Base-by-base conservation (phyloP, 2,113 vertebrate genomes). In the Oplegnathus fasciatus region DNA sequence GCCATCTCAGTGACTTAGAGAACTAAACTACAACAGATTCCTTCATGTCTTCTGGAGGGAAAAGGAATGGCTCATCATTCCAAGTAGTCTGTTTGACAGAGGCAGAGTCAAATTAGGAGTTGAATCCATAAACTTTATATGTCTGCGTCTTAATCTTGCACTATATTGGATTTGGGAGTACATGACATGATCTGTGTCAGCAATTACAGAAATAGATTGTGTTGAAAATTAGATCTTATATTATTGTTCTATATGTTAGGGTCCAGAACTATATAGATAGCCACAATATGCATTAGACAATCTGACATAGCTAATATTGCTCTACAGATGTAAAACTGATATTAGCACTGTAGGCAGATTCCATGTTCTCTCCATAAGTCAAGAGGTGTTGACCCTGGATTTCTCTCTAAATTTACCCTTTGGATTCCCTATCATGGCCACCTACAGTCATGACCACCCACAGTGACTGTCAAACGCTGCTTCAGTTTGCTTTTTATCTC, bases 371-470 rank as follows among this genome's bases (percentile, higher is more conserved):
- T 3, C 17, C 48, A 26, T 30, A 46, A 76, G 57, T 74, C 82
- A 71, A 83, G 46, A 83, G 76, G 73, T 61, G 61, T 24, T 71
- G 67, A 89, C 84, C 78, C 28, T 32, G 61, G 58, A 79, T 85
- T 60, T 86, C n/a, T 71, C n/a, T 86, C 84, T 90, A 84, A 87
- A 89, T 87, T 88, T 90, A 83, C 58, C 77, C 78, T 18, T 48
- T 72, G 65, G 52, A 69, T 77, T 88, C 68, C 62, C n/a, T 6
- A 55, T 69, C 7, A 68, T 82, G 87, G 82, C 86, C 88, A 82
- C 90, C 83, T 74, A 84, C 71, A 18, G 0, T 10, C 65, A 24
- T 2, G 86, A 72, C 90, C 92, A 92, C 90, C 91, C 88, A 91
- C 67, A 32, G 60, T 58, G 72, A 34, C 86, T 6, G 64, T 83